Evolutionary conservation across 2,113 vertebrate genomes (phyloP).

Genomic region (Alectura lathami): DNA sequence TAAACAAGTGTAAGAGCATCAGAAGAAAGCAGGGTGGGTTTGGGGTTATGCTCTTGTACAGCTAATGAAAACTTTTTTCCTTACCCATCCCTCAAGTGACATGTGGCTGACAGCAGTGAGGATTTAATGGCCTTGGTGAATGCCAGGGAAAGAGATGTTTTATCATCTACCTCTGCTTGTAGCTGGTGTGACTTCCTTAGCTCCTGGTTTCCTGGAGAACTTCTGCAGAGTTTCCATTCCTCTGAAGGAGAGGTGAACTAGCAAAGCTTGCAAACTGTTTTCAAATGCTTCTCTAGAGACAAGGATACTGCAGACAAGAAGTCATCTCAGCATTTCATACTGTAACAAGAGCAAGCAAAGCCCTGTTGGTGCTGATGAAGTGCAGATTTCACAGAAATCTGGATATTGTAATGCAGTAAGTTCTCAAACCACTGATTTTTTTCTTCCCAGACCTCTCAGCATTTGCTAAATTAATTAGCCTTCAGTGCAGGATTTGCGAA

Average conservation of each 20-base stretch:
- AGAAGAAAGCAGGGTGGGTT: neutral
- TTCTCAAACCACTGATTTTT: neutral
- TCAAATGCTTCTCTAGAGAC: neutral
- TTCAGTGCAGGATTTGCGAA: conserved; percentile 2
- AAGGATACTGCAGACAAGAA: neutral
- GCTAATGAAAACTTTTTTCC: neutral
- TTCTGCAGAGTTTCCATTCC: neutral
- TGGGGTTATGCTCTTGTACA: neutral
- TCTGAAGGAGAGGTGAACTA: neutral
- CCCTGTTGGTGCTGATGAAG: neutral
- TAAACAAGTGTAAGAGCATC: neutral
- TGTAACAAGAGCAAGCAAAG: neutral
- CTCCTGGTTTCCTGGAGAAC: neutral
- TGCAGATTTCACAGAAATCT: neutral
- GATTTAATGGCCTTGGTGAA: neutral
- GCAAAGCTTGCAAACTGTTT: neutral
- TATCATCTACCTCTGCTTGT: neutral
- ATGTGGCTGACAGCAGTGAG: neutral
- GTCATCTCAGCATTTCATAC: neutral
- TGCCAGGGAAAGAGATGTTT: neutral
- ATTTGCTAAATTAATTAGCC: neutral
- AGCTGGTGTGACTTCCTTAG: neutral
- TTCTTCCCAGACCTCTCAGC: neutral
- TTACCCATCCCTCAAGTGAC: neutral
- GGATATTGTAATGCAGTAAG: neutral